Conservation (phyloP, 2,113 vertebrate genomes). For the Misgurnus mizolepis region DNA sequence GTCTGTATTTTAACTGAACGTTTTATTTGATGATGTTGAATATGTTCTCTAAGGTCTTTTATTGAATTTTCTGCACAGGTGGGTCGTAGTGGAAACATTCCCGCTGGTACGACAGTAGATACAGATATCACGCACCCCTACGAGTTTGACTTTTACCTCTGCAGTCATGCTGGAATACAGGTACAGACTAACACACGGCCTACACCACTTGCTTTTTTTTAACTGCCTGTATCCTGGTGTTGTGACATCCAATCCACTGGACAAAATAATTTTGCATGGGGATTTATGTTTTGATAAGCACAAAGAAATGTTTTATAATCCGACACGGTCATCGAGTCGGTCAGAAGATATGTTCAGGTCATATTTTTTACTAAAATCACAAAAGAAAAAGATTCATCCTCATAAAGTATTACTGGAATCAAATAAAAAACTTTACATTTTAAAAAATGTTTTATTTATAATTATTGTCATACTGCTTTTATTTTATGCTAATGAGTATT, state of each 20-base stretch:
- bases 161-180: slow-evolving; percentile 99
- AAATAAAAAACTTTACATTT: too few relatives aligned
- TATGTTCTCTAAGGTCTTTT: background rate
- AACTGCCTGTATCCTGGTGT: background rate
- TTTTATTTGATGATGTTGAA: background rate
- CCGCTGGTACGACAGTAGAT: slow-evolving; percentile 96
- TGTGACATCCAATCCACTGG: background rate
- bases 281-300: background rate
- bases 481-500: too few relatives aligned
- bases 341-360: too few relatives aligned
- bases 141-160: slow-evolving; percentile 99
- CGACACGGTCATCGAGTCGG: too few relatives aligned
- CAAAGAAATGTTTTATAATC: background rate
- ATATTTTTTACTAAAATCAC: too few relatives aligned
- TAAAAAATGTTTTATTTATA: too few relatives aligned
- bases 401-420: too few relatives aligned
- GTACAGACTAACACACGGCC: slow-evolving; percentile 63
- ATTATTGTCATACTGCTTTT: too few relatives aligned
- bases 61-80: slow-evolving; percentile 74
- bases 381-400: too few relatives aligned
- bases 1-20: background rate
- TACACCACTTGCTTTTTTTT: background rate
- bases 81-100: slow-evolving; percentile 98
- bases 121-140: slow-evolving; percentile 98
- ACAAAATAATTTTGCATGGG: background rate